These are phyloP conservation scores for Crypturellus tataupa DNA, from an alignment of 2,797 vertebrate species.

Conservation along the genomic window DNA sequence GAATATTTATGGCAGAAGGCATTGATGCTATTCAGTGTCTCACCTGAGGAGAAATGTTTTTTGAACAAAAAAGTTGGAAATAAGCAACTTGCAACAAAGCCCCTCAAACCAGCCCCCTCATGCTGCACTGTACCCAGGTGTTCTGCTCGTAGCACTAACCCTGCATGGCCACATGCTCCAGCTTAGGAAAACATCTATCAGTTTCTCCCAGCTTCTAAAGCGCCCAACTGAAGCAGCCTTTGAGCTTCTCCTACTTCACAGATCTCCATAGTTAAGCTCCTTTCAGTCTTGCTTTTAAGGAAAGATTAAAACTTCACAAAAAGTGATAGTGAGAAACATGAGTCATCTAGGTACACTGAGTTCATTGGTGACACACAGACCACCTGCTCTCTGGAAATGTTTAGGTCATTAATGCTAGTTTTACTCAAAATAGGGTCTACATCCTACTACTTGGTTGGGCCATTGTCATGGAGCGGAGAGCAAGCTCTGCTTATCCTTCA, in stretches of 20 bases:
- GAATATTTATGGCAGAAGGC: neutral
- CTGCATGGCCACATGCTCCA: fast-evolving
- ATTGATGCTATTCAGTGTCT: fast-evolving
- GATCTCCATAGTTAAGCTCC: neutral
- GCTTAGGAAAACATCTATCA: neutral
- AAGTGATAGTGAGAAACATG: neutral
- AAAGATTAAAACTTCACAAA: neutral
- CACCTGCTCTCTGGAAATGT: fast-evolving
- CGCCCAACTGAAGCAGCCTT: neutral
- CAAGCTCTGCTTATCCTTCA: neutral
- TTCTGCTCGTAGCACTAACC: fast-evolving
- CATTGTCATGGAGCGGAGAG: neutral
- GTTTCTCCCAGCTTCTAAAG: neutral
- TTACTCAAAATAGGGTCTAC: neutral
- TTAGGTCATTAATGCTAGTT: neutral
- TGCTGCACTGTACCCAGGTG: too few species aligned
- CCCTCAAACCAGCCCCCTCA: neutral
- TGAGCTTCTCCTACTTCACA: neutral
- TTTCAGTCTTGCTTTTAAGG: neutral
- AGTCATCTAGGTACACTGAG: neutral
- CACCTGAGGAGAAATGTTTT: neutral
- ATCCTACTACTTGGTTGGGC: neutral
- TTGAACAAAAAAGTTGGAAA: neutral
- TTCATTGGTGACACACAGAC: fast-evolving
- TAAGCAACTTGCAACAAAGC: neutral